Evolutionary conservation across 2,113 vertebrate species (phyloP).

Genomic region (Orycteropus afer): DNA sequence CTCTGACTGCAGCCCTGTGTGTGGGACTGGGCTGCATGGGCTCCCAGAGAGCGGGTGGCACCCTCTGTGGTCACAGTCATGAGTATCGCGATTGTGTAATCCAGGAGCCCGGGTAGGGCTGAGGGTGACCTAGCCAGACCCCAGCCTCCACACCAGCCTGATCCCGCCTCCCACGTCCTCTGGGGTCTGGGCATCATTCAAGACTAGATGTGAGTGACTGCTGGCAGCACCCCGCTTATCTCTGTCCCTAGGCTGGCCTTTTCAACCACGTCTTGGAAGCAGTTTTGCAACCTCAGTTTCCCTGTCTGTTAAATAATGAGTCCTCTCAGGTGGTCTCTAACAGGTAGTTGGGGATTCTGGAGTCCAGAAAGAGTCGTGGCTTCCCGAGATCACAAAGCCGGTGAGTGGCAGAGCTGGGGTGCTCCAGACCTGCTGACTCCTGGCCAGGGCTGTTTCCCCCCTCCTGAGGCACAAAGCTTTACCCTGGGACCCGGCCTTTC

Average conservation of each 20-base stretch:
- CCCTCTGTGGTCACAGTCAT: neutral
- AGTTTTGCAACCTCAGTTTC: neutral
- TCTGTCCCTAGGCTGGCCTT: neutral
- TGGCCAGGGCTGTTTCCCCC: neutral
- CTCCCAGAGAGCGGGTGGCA: constrained; percentile 17
- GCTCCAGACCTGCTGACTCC: neutral
- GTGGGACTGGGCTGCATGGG: neutral
- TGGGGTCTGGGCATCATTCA: neutral
- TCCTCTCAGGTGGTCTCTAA: neutral
- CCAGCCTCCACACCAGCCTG: neutral
- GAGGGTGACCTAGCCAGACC: neutral
- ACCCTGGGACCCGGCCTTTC: neutral
- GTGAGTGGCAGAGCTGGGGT: neutral
- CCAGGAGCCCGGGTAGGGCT: neutral
- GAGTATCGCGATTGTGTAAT: neutral
- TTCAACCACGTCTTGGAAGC: neutral
- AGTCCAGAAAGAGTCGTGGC: neutral
- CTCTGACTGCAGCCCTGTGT: neutral
- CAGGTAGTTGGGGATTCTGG: neutral
- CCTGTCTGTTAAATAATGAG: neutral
- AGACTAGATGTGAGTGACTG: neutral
- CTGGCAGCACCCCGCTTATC: fast-evolving
- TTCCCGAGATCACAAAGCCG: neutral
- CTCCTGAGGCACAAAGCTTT: neutral
- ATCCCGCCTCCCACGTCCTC: neutral